Base-by-base conservation (phyloP, 2,797 vertebrate genomes). In the Crocidura indochinensis region DNA sequence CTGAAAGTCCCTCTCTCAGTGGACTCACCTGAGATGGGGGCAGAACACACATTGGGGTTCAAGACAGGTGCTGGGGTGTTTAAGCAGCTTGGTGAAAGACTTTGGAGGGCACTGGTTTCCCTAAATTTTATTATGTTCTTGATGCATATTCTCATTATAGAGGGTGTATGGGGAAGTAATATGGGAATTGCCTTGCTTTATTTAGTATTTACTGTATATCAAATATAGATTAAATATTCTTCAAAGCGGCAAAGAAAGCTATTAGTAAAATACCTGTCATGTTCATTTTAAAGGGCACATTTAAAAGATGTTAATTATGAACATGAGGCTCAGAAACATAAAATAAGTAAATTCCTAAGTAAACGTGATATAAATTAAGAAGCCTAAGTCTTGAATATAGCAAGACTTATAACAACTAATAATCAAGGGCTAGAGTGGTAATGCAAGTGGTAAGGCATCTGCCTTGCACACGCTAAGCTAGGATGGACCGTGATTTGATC, bases 141-240 rank as follows among this genome's bases (percentile, higher is more conserved):
- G 88, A 27, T 5, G 77, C 8, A 26, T 38, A 60, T 10, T 84
- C 29, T 85, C 49, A 81, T 47, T 94, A 56, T 6, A 82, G 56
- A 64, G 49, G 20, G 10, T 11, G 44, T 10, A 22, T 29, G 56
- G 73, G n/a, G n/a, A 64, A 64, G 24, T 19, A 62, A 62, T 62
- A 62, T 17, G 60, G 60, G 60, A 62, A 17, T 62, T 5, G 20
- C 15, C 8, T 22, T 22, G 8, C 8, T 10, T 64, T 27, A 6
- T 2, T n/a, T n/a, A 67, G 3, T 88, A 77, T 76, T 88, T 91
- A 44, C 10, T 84, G 29, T 31, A 26, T 83, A 75, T 94, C 51
- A 84, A 24, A 12, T 91, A 6, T 53, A 49, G 73, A 38, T 65
- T 78, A 90, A 90, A 68, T 9, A 77, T 29, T 51, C 90, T 83